Conservation (phyloP, 2,888 invertebrate species). For the Furcula furcula region DNA sequence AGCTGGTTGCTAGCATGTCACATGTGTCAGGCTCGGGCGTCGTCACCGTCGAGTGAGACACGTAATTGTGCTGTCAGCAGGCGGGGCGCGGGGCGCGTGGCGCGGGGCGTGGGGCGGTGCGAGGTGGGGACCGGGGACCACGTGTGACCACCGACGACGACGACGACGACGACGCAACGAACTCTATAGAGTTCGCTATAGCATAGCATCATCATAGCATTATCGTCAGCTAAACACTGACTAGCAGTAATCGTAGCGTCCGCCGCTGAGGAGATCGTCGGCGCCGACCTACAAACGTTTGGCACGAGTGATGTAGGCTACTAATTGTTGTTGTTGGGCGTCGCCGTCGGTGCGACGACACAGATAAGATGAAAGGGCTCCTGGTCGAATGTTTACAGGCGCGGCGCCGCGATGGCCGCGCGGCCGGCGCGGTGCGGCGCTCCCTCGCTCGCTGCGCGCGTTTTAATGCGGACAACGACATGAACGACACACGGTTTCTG, state of each 20-base stretch:
- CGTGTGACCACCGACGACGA: not conserved
- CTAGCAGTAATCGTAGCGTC: not conserved
- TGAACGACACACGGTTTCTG: not conserved
- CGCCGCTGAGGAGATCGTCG: not conserved
- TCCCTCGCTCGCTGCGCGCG: not conserved
- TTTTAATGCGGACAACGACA: constrained; percentile 18
- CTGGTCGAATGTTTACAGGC: constrained; percentile 24
- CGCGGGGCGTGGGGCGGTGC: no score
- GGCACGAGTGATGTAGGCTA: constrained; percentile 12
- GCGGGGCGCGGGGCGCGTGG: not conserved
- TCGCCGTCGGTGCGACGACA: constrained; percentile 14
- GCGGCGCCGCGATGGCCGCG: constrained; percentile 4
- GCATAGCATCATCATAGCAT: no score
- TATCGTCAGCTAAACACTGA: no score
- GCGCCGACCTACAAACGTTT: constrained; percentile 23
- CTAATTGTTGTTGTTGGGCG: no score
- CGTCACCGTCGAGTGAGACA: not conserved
- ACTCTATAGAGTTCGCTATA: no score
- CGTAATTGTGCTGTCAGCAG: not conserved
- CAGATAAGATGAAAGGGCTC: constrained; percentile 25
- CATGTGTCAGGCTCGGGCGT: not conserved
- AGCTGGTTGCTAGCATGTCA: no score
- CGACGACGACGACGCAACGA: not conserved
- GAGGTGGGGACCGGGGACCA: not conserved
- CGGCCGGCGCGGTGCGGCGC: not conserved